Evolutionary conservation across 2,113 vertebrate species (phyloP).

Genomic region (Pelodiscus sinensis): DNA sequence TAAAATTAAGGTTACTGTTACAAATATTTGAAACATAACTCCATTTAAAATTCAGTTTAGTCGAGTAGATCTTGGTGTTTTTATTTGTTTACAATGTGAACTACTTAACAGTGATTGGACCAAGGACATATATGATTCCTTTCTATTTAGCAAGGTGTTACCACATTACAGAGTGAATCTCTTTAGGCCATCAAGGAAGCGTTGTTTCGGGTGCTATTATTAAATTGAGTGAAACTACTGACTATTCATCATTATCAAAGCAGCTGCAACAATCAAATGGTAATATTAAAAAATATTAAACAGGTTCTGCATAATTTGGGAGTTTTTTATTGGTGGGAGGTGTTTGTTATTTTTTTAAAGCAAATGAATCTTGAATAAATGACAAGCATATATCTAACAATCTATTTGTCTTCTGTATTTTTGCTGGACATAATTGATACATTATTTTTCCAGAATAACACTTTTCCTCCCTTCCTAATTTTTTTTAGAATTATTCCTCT

Average conservation of each 20-base stretch:
- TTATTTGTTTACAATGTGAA: background rate
- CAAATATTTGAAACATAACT: background rate
- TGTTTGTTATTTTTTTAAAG: background rate
- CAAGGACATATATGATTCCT: background rate
- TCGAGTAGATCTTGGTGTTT: background rate
- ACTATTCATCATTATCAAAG: background rate
- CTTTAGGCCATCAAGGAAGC: background rate
- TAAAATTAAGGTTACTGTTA: background rate
- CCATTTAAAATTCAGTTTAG: background rate
- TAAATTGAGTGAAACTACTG: background rate
- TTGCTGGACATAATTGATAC: rapidly evolving
- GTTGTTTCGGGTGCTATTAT: background rate
- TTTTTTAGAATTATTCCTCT: background rate
- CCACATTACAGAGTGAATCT: background rate
- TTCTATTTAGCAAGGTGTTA: background rate
- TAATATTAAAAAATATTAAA: background rate
- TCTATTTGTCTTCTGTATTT: background rate
- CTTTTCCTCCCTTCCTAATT: background rate
- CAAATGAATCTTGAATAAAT: background rate
- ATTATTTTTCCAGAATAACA: background rate
- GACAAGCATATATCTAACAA: background rate
- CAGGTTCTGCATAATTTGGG: background rate
- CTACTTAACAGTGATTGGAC: background rate
- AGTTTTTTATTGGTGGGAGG: no score
- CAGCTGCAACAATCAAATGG: background rate